Evolutionary conservation across 53 echinoderm and acorn worm species (phyloP).

Genomic region (Patiria pectinifera): DNA sequence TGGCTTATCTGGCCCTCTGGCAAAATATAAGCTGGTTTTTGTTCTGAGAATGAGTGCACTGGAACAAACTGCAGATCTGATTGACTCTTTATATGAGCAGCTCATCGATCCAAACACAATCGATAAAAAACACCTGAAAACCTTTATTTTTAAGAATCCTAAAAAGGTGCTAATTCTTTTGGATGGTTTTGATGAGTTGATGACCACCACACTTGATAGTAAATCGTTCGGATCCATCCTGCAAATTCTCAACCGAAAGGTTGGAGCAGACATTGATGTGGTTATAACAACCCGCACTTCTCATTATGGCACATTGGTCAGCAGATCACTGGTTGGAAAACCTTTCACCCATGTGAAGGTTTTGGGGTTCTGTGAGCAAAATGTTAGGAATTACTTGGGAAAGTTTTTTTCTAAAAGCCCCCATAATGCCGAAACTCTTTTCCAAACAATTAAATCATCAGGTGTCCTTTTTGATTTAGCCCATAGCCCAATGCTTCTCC

Average conservation of each 20-base stretch:
- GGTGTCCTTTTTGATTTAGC: constrained; percentile 9
- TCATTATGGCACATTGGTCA: not conserved
- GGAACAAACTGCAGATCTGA: constrained; percentile 3
- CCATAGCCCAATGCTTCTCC: constrained; percentile 33
- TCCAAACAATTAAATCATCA: constrained; percentile 1
- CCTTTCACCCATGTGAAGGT: constrained; percentile 2
- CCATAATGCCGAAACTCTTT: not conserved
- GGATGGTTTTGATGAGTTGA: constrained; percentile 60
- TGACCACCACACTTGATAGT: not conserved
- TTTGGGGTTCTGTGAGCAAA: constrained; percentile 10
- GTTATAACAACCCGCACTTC: too few species aligned
- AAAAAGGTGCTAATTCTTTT: constrained; percentile 44
- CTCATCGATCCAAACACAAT: not conserved
- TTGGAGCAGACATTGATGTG: too few species aligned
- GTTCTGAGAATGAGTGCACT: constrained; percentile 2
- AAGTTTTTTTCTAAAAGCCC: not conserved
- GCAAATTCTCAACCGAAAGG: too few species aligned
- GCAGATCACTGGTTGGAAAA: not conserved
- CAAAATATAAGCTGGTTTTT: constrained; percentile 31
- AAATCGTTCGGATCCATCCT: too few species aligned
- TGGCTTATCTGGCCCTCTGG: not conserved
- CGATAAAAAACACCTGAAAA: not conserved
- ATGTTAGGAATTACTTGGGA: constrained; percentile 15
- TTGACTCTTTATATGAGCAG: constrained; percentile 36
- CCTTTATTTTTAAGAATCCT: constrained; percentile 6